Evolutionary conservation across 2,888 invertebrate genomes (phyloP), one percentile per base, ranked within the genome.

Genomic region (Diachrysia chrysitis): DNA sequence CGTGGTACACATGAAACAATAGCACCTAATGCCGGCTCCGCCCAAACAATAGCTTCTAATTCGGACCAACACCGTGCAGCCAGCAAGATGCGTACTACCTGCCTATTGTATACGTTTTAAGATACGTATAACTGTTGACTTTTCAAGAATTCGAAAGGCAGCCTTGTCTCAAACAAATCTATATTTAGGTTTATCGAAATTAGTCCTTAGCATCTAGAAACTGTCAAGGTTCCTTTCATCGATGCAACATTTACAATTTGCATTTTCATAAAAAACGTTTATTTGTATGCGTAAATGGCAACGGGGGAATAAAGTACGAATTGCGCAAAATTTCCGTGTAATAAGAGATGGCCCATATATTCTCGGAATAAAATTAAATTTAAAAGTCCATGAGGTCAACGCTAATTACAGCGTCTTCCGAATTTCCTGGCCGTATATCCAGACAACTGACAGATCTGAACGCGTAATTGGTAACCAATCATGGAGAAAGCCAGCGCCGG

Each of bases 391-490:
- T 35, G 58, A 70, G 72, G 71, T 75, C 63, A 63, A 35, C 56
- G 64, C 76, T 84, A 78, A 77, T 82, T 81, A 81, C 77, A 80
- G 59, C 71, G 56, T 73, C 78, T 74, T 71, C 77, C 76, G 72
- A 80, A 80, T 81, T 79, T 78, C 71, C 78, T 66, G 78, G 73
- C 79, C 72, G 78, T 85, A 84, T 81, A 87, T 86, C 83, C 82
- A 73, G 76, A n/a, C 59, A 68, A 63, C 78, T 82, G 79, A 71
- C 86, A 83, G 83, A 75, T 80, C 83, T 81, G 83, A 82, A 83
- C 83, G 83, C 83, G 85, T 91, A 91, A 92, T 91, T 89, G 87
- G 87, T 82, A 72, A 83, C 85, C 90, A 89, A 90, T 90, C 89
- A 87, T 78, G 87, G 92, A 85, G 92, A 93, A 92, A 92, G 92